A percentile compares a stretch with the other conserved stretches of the same genome.
Conservation (phyloP, 37 sponge, comb jelly and placozoan species). For the Oopsacas minuta region DNA sequence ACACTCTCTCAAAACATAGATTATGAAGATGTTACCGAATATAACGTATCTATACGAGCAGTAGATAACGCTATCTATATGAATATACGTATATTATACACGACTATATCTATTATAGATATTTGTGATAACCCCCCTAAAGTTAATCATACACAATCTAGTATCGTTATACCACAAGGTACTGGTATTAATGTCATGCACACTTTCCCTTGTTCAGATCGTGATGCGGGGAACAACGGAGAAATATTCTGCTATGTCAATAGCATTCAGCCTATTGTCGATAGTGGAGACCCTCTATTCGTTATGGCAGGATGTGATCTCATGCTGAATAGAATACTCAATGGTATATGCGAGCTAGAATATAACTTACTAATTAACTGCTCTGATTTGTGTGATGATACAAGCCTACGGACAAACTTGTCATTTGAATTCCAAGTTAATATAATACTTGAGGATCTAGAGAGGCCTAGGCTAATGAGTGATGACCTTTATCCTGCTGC, state of each 20-base stretch:
- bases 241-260: background rate
- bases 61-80: background rate
- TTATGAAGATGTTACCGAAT: background rate
- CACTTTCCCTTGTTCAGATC: background rate
- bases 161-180: background rate
- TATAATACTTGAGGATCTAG: background rate
- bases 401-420: background rate
- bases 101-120: background rate
- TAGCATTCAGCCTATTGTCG: background rate
- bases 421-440: background rate
- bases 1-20: background rate
- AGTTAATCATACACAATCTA: background rate
- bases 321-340: background rate
- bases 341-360: background rate
- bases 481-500: background rate
- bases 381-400: conserved; percentile 4
- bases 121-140: conserved; percentile 7
- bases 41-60: background rate
- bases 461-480: background rate
- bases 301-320: background rate
- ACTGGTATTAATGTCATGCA: background rate
- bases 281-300: background rate
- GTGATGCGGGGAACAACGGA: background rate
- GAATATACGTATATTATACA: background rate
- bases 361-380: background rate